Evolutionary conservation across 2,113 vertebrate genomes (phyloP).

Genomic region (Glaucomys volans): DNA sequence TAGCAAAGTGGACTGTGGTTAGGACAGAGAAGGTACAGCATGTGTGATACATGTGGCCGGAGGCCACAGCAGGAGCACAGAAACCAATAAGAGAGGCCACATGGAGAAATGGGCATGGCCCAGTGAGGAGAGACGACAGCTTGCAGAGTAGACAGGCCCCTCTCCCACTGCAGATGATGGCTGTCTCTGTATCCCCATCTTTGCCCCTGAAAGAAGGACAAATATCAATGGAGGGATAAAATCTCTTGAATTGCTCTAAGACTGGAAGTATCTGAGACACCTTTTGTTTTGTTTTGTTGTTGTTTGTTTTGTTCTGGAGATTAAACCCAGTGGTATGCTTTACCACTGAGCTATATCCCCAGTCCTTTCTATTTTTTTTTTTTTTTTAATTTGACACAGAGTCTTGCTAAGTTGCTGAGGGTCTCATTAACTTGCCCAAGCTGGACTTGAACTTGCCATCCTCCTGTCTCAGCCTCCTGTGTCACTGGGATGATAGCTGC

Average conservation of each 20-base stretch:
- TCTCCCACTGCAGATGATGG: background rate
- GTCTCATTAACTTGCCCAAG: too few species aligned
- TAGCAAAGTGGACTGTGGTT: background rate
- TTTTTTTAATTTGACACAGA: too few species aligned
- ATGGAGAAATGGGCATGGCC: background rate
- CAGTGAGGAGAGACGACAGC: background rate
- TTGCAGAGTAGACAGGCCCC: background rate
- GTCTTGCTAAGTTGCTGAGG: too few species aligned
- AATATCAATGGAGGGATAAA: background rate
- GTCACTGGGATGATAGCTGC: too few species aligned
- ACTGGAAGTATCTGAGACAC: background rate
- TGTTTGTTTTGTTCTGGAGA: too few species aligned
- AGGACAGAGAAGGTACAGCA: background rate
- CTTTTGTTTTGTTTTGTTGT: too few species aligned
- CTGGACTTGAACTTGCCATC: too few species aligned
- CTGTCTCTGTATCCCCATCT: background rate
- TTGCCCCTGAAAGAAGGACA: background rate
- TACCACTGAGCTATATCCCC: too few species aligned
- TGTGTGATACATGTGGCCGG: background rate
- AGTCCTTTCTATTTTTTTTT: too few species aligned
- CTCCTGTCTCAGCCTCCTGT: too few species aligned
- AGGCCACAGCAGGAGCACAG: background rate
- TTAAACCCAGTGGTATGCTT: too few species aligned
- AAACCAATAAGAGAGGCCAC: background rate
- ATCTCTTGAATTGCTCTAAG: background rate